A percentile compares a stretch with the other conserved stretches of the same genome.
phyloP scores from a whole-genome alignment of 1,140 invertebrate species.

The Chionoecetes opilio region DNA sequence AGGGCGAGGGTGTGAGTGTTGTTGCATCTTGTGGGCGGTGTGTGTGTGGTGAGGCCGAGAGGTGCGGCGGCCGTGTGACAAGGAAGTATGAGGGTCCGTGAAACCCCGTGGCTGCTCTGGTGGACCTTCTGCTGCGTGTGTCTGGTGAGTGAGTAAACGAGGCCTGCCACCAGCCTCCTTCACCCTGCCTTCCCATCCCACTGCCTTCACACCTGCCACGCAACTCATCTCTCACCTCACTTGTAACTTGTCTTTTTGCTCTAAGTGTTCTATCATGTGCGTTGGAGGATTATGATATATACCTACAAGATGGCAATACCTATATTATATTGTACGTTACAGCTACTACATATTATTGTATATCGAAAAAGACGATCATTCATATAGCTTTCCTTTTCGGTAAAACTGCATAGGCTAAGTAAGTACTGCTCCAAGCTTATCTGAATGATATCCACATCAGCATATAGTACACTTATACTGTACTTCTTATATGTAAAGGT shows the following conservation, averaged over 20 bases:
- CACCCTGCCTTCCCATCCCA: not conserved
- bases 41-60: not conserved
- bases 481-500: too few species aligned
- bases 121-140: slow-evolving; percentile 24
- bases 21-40: not conserved
- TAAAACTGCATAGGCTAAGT: too few species aligned
- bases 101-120: not conserved
- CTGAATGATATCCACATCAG: too few species aligned
- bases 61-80: not conserved
- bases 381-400: too few species aligned
- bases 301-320: too few species aligned
- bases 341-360: too few species aligned
- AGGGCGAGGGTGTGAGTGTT: not conserved
- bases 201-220: not conserved
- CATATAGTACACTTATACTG: too few species aligned
- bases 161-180: not conserved
- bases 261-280: too few species aligned
- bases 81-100: slow-evolving; percentile 15
- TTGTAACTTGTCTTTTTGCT: not conserved
- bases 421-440: too few species aligned
- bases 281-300: too few species aligned
- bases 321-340: too few species aligned
- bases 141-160: not conserved
- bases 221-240: not conserved
- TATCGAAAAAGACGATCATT: too few species aligned